phyloP scores from a whole-genome alignment of 2,113 vertebrate genomes.

The Lagopus muta region DNA sequence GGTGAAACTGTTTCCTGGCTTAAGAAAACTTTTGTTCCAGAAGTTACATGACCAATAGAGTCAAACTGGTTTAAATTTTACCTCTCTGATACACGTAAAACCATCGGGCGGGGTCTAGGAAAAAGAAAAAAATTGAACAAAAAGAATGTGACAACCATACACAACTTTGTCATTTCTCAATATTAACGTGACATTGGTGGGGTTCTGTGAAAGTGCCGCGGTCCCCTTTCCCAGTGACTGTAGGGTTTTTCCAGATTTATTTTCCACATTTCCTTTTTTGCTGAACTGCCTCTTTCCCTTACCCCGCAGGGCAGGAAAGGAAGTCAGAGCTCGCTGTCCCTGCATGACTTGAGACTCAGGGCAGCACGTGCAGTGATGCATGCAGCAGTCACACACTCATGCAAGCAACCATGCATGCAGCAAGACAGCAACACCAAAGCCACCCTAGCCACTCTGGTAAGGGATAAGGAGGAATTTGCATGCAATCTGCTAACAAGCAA shows the following conservation, averaged over 20 bases:
- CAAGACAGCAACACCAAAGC: not conserved
- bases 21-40: constrained; percentile 2
- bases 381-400: constrained; percentile 60
- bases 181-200: not conserved
- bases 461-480: not conserved
- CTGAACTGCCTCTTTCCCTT: not conserved
- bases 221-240: not conserved
- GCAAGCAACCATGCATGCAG: constrained; percentile 32
- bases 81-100: constrained; percentile 80
- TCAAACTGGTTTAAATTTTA: constrained; percentile 74
- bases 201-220: not conserved
- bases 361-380: not conserved
- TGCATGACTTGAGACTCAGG: not conserved
- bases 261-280: not conserved
- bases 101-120: constrained; percentile 78
- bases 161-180: constrained; percentile 11
- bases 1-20: not conserved
- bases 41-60: not conserved
- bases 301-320: not conserved
- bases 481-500: not conserved
- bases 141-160: constrained; percentile 17
- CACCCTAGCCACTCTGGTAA: not conserved
- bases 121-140: constrained; percentile 64
- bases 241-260: not conserved
- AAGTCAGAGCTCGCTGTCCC: not conserved